Conservation (phyloP, 2,888 invertebrate species). For the Lasioglossum morio region DNA sequence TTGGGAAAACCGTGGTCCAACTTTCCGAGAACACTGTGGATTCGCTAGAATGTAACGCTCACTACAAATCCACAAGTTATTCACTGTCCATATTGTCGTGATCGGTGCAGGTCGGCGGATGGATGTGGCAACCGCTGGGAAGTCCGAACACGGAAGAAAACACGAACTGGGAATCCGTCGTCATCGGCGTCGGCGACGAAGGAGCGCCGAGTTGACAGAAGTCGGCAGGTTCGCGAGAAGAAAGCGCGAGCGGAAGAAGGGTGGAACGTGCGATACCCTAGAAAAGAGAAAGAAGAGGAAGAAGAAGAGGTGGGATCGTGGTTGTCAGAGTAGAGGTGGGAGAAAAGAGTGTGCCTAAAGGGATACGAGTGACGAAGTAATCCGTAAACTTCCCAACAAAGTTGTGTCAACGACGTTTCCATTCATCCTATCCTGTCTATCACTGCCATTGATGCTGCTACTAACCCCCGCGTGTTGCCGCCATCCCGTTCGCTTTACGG, state of each 20-base stretch:
- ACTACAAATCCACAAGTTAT: background rate
- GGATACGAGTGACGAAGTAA: background rate
- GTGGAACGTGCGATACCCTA: conserved; percentile 12
- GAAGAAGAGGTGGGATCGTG: background rate
- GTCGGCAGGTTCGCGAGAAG: conserved; percentile 62
- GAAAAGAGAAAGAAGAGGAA: background rate
- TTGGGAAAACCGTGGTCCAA: no score
- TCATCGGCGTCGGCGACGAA: conserved; percentile 59
- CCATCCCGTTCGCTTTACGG: background rate
- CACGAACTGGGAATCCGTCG: conserved; percentile 62
- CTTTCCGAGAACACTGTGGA: no score
- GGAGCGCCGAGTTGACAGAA: conserved; percentile 63
- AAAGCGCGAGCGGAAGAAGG: conserved; percentile 66
- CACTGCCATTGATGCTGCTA: conserved; percentile 5
- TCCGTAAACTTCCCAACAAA: background rate
- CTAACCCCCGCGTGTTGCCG: background rate
- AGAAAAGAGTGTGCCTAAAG: background rate
- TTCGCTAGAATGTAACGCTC: no score
- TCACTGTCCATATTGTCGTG: background rate
- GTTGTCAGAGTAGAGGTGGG: background rate
- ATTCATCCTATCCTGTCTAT: background rate
- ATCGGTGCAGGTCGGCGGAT: conserved; percentile 75
- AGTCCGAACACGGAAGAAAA: conserved; percentile 71
- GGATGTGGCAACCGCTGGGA: conserved; percentile 75
- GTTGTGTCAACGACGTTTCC: background rate